Evolutionary conservation across 2,888 invertebrate species (phyloP).

Genomic region (Keiferia lycopersicella): DNA sequence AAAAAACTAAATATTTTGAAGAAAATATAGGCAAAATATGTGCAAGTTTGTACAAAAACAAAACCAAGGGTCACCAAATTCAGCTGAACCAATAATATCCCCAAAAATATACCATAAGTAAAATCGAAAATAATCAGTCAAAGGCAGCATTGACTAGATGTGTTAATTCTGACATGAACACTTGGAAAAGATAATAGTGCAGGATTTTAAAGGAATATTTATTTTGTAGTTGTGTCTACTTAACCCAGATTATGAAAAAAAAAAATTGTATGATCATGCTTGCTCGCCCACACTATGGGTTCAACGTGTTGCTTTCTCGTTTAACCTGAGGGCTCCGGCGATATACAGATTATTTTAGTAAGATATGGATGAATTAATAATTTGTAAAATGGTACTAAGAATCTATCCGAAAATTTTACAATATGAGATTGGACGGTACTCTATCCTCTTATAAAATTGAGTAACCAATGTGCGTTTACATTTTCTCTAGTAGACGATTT

Average conservation of each 20-base stretch:
- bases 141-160: constrained; percentile 12
- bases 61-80: too few relatives aligned
- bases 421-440: constrained; percentile 23
- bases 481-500: constrained; percentile 23
- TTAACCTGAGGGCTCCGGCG: too few relatives aligned
- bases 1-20: not conserved
- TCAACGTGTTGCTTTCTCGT: too few relatives aligned
- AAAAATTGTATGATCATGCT: too few relatives aligned
- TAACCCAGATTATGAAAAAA: too few relatives aligned
- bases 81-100: not conserved
- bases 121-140: constrained; percentile 18
- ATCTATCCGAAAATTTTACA: not conserved
- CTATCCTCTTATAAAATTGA: constrained; percentile 10
- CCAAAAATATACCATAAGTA: not conserved
- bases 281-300: too few relatives aligned
- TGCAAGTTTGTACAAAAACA: not conserved
- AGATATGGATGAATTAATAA: too few relatives aligned
- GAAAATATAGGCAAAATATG: not conserved
- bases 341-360: too few relatives aligned
- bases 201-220: not conserved
- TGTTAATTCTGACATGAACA: constrained; percentile 5
- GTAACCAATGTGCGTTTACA: constrained; percentile 17
- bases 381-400: too few relatives aligned
- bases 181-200: not conserved
- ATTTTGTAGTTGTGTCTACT: too few relatives aligned